Percentiles rank a stretch among this genome's conserved stretches.
Conservation (phyloP, 1,140 invertebrate genomes). For the Himalopsyche phryganea region DNA sequence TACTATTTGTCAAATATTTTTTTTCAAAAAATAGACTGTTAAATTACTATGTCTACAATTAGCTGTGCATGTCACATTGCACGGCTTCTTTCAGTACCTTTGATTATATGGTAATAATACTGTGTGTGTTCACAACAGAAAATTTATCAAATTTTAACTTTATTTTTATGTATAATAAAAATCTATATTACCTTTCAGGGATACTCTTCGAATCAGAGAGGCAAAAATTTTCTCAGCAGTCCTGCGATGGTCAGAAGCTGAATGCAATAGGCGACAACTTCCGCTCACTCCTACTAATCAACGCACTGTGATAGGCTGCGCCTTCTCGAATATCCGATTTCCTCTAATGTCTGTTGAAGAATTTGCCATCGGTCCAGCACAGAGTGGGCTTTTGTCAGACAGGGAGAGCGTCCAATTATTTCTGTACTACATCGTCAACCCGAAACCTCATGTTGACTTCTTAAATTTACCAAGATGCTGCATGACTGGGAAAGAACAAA, state of each 20-base stretch:
- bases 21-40: no score
- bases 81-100: no score
- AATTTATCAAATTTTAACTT: no score
- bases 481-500: constrained; percentile 80
- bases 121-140: no score
- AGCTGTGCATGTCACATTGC: no score
- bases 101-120: no score
- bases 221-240: constrained; percentile 75
- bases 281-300: constrained; percentile 69
- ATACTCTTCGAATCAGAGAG: constrained; percentile 79
- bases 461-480: constrained; percentile 74
- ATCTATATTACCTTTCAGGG: no score
- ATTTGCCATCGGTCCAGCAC: constrained; percentile 78
- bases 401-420: constrained; percentile 75
- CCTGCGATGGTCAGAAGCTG: constrained; percentile 74
- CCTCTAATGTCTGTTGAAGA: constrained; percentile 86
- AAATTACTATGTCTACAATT: no score
- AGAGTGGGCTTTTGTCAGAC: constrained; percentile 72
- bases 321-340: constrained; percentile 74
- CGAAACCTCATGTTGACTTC: constrained; percentile 68
- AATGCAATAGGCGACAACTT: constrained; percentile 67
- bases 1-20: no score
- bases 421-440: constrained; percentile 78
- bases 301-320: constrained; percentile 63
- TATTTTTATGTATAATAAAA: no score